phyloP scores from a whole-genome alignment of 2,888 invertebrate genomes.

The Orthosia gracilis region DNA sequence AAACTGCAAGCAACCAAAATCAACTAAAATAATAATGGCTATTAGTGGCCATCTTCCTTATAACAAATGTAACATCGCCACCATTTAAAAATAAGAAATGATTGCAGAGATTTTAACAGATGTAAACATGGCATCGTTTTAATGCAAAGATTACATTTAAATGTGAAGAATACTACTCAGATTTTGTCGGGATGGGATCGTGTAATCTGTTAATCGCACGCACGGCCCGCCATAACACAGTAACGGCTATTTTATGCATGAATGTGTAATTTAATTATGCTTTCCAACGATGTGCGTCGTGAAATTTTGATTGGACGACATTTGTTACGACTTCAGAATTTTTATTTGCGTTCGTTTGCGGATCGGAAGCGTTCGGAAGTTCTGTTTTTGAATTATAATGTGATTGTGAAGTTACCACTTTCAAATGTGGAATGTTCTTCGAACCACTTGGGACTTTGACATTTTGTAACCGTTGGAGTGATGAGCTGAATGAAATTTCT shows the following conservation, averaged over 20 bases:
- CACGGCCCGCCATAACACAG: slow-evolving; percentile 63
- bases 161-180: slow-evolving; percentile 60
- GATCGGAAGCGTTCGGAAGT: slow-evolving; percentile 31
- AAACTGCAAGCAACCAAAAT: slow-evolving; percentile 38
- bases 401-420: slow-evolving; percentile 19
- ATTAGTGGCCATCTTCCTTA: slow-evolving; percentile 38
- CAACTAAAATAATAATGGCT: slow-evolving; percentile 49
- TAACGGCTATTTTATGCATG: slow-evolving; percentile 81
- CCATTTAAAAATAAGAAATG: slow-evolving; percentile 63
- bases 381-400: slow-evolving; percentile 37
- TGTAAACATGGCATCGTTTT: slow-evolving; percentile 51
- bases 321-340: slow-evolving; percentile 67
- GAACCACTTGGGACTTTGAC: neutral
- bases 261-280: slow-evolving; percentile 83
- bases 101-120: slow-evolving; percentile 64
- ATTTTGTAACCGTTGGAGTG: no score
- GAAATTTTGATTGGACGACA: slow-evolving; percentile 72
- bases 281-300: slow-evolving; percentile 68
- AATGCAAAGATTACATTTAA: slow-evolving; percentile 61
- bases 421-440: slow-evolving; percentile 20
- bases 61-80: slow-evolving; percentile 51
- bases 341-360: slow-evolving; percentile 56
- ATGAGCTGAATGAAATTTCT: no score
- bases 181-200: slow-evolving; percentile 56
- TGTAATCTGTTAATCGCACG: slow-evolving; percentile 68